phyloP scores from a whole-genome alignment of 2,113 vertebrate species.

The Calyptommatus sinebrachiatus region DNA sequence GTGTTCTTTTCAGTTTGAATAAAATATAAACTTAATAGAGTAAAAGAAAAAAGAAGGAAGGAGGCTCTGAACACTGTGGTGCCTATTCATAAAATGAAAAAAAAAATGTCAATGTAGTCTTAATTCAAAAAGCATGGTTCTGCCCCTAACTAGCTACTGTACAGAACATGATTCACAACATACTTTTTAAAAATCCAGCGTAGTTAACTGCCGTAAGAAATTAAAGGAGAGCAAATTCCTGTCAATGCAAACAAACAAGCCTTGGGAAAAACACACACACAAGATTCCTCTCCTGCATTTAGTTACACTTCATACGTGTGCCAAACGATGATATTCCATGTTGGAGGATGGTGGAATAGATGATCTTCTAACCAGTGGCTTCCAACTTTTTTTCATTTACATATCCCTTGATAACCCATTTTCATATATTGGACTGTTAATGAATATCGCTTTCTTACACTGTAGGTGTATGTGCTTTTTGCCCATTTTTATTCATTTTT shows the following conservation, averaged over 20 bases:
- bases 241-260: slow-evolving; percentile 30
- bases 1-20: slow-evolving; percentile 71
- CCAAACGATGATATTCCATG: not conserved
- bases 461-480: too few species aligned
- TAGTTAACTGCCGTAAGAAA: slow-evolving; percentile 25
- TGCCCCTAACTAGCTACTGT: slow-evolving; percentile 49
- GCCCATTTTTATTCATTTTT: too few species aligned
- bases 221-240: slow-evolving; percentile 44
- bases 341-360: not conserved
- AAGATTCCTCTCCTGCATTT: not conserved
- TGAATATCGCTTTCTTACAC: too few species aligned
- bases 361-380: too few species aligned
- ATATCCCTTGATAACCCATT: too few species aligned
- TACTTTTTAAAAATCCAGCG: slow-evolving; percentile 16
- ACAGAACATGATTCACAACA: slow-evolving; percentile 48
- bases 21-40: slow-evolving; percentile 70
- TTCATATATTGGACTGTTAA: too few species aligned
- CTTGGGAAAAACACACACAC: slow-evolving; percentile 10
- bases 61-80: slow-evolving; percentile 49
- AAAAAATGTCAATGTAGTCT: slow-evolving; percentile 54
- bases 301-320: not conserved
- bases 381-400: too few species aligned
- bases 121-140: slow-evolving; percentile 60
- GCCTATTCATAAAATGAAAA: slow-evolving; percentile 52
- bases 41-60: slow-evolving; percentile 44